Conservation (phyloP, 2,797 vertebrate species). For the Semaprochilodus insignis region DNA sequence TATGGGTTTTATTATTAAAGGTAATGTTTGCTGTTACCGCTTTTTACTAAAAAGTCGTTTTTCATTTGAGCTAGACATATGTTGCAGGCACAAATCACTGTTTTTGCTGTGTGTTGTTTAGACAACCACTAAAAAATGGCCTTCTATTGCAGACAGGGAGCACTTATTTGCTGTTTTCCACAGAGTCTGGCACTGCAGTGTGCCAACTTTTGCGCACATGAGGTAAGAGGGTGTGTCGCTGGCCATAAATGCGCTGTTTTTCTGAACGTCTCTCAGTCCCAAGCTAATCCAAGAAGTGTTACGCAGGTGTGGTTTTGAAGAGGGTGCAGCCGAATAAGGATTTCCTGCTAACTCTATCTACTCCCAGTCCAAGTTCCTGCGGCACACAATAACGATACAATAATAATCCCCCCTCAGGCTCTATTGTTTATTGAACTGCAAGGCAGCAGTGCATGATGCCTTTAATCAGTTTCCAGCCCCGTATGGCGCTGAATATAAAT, state of each 20-base stretch:
- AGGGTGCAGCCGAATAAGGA: constrained; percentile 34
- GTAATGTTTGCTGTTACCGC: background rate
- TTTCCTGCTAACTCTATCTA: constrained; percentile 6
- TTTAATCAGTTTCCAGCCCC: background rate
- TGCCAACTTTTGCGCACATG: constrained; percentile 42
- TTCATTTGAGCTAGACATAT: background rate
- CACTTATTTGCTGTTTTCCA: constrained; percentile 61
- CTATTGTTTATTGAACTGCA: constrained; percentile 24
- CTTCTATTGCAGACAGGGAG: constrained; percentile 28
- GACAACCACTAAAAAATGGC: constrained; percentile 14
- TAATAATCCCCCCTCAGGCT: background rate
- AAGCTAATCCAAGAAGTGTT: constrained; percentile 5
- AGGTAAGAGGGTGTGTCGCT: constrained; percentile 58
- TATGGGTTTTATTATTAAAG: too few species aligned
- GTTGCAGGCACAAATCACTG: constrained; percentile 2
- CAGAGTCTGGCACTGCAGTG: constrained; percentile 51
- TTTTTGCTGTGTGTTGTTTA: constrained; percentile 32
- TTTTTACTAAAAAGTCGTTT: background rate
- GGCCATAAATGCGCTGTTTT: constrained; percentile 8
- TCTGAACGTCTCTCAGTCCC: background rate
- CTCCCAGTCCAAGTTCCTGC: constrained; percentile 13
- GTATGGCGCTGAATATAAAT: background rate
- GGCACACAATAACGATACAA: background rate
- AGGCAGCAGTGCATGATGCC: background rate
- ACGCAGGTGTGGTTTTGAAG: constrained; percentile 31